Evolutionary conservation across 2,888 invertebrate species (phyloP), one percentile per base, ranked within the genome.

Genomic region (Octonoba sinensis): DNA sequence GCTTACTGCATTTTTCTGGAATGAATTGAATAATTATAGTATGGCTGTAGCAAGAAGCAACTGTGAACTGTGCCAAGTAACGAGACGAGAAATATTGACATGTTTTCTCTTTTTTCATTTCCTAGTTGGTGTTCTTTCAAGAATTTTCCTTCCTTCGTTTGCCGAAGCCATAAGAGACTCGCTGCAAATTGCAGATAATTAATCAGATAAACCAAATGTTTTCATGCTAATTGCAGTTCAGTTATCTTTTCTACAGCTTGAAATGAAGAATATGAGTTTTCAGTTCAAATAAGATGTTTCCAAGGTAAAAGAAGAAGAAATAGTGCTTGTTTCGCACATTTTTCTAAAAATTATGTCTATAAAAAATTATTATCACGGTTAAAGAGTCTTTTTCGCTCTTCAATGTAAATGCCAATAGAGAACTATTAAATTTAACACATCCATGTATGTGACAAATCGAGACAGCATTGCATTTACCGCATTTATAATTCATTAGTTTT

Each of bases 21-120:
- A 56, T 62, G 47, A 73, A 62, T 81, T 64, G 72, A 73, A 69
- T 81, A 81, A 81, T 81, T 81, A 79, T 67, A 60, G 60, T 69
- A 62, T 24, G 22, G 46, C 49, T 49, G 67, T 44, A 36, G 72
- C 46, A 27, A 24, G 66, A 44, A 22, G 44, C 54, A 36, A 59
- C 62, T 65, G 22, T 20, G 54, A 74, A 65, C 44, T 46, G 66
- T 56, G 60, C 59, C 59, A 24, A 18, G 60, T 18, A 59, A 75
- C 49, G 51, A 60, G 49, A 49, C 18, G 57, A 71, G 70, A 64
- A 27, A 77, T 71, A 77, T 71, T 65, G 77, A 69, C 57, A 36
- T 57, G 57, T 54, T 16, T 77, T 64, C 65, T 71, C 51, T 76
- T 54, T n/a, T 64, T 60, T 64, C 51, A n/a, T 44, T 54, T n/a